Percentiles rank a stretch among this genome's conserved stretches.
phyloP scores from a whole-genome alignment of 1,140 invertebrate species.

The Drosophila bipectinata region DNA sequence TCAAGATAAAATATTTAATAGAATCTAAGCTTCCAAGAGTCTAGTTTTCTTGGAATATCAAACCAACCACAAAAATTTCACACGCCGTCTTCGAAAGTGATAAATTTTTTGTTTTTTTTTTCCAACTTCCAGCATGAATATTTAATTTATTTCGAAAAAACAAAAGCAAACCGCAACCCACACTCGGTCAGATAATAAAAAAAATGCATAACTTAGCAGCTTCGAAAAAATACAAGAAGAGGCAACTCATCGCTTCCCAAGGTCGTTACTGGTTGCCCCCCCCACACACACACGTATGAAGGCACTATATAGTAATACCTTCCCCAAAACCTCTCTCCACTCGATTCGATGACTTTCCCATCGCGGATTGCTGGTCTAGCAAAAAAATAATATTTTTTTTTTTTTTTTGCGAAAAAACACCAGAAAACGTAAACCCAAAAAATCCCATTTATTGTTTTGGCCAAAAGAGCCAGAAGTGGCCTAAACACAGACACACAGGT shows the following conservation, averaged over 20 bases:
- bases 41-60: no score
- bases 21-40: background rate
- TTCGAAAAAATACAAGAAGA: conserved; percentile 49
- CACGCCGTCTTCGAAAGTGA: conserved; percentile 71
- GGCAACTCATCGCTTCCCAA: conserved; percentile 47
- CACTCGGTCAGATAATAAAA: conserved; percentile 48
- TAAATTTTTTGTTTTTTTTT: conserved; percentile 34
- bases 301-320: conserved; percentile 5
- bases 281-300: conserved; percentile 11
- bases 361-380: conserved; percentile 55
- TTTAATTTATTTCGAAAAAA: conserved; percentile 51
- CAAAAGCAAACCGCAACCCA: conserved; percentile 46
- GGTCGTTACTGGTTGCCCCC: conserved; percentile 52
- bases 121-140: conserved; percentile 54
- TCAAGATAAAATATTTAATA: background rate
- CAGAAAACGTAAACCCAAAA: conserved; percentile 52
- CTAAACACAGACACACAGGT: conserved; percentile 25
- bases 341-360: conserved; percentile 60
- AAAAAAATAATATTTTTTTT: conserved; percentile 33
- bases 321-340: background rate
- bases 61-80: conserved; percentile 59
- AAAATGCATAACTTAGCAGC: conserved; percentile 70
- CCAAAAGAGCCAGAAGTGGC: conserved; percentile 16
- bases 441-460: conserved; percentile 72
- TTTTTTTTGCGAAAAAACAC: conserved; percentile 46